Base-by-base conservation (phyloP, 1,140 invertebrate genomes). In the Heliconius eleuchia region DNA sequence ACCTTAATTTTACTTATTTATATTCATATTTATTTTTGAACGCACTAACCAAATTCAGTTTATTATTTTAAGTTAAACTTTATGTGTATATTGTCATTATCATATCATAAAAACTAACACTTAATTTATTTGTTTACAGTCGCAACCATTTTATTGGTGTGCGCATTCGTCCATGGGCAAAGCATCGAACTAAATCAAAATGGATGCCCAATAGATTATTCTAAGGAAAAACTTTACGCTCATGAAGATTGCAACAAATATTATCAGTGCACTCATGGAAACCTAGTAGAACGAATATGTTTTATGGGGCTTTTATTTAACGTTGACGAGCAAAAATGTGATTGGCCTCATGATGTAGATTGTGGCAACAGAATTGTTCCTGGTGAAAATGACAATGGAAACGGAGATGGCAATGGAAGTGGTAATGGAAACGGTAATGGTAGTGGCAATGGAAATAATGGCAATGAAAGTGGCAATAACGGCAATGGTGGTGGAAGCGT, bases 161-260 rank as follows among this genome's bases (percentile, higher is more conserved):
- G 86, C 86, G 88, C 86, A 82, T 75, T 88, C 70, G 84, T 80
- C 57, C 71, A 80, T 9, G 85, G 83, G 79, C 55, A 79, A 79
- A 70, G 76, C 42, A 66, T 81, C 46, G 37, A 84, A 11, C 52
- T 83, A 52, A 85, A 85, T 77, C 72, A 50, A 23, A 81, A 84
- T 76, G 78, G 82, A 37, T 84, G 83, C 52, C 82, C 83, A 27
- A 42, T 72, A 81, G 83, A 84, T 18, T 80, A 79, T 30, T 80
- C 7, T 55, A 57, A 74, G 50, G 83, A 84, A 76, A 73, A 80
- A 73, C 78, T 84, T 13, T 78, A 82, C 52, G 76, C 84, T 11
- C 89, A 92, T 70, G 77, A 84, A 83, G 73, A 85, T 50, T 92
- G 90, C 71, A 84, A 87, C 27, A 86, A 86, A 72, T 92, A 87